Conservation (phyloP, 1,140 invertebrate genomes). For the Drosophila subobscura region DNA sequence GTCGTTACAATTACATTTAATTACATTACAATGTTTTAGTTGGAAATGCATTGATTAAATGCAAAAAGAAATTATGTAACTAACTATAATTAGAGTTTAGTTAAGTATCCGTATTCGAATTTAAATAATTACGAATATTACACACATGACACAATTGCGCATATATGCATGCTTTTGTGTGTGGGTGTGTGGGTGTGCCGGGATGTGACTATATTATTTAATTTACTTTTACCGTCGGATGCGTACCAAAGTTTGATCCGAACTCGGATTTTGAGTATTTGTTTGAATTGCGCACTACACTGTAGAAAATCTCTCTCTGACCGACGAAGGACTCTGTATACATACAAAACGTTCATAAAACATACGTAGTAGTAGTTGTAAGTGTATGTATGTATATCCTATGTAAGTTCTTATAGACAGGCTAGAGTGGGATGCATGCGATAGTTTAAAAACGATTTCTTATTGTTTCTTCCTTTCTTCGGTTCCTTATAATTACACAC, state of each 20-base stretch:
- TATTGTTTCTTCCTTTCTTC: constrained; percentile 7
- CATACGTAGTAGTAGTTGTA: constrained; percentile 10
- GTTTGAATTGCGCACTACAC: constrained; percentile 48
- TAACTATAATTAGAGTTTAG: constrained; percentile 67
- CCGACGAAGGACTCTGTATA: constrained; percentile 38
- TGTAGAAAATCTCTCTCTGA: constrained; percentile 64
- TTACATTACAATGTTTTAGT: constrained; percentile 70
- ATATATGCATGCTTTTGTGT: neutral
- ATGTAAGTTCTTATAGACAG: constrained; percentile 33
- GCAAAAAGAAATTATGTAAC: constrained; percentile 72
- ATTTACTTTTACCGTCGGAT: constrained; percentile 24
- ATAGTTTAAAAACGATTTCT: constrained; percentile 52
- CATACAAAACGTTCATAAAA: constrained; percentile 65
- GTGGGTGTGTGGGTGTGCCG: constrained; percentile 4
- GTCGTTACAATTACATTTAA: constrained; percentile 69
- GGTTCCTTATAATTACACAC: constrained; percentile 67
- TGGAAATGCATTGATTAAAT: constrained; percentile 80
- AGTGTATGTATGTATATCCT: constrained; percentile 8
- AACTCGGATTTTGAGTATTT: constrained; percentile 17
- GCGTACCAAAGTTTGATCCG: constrained; percentile 48
- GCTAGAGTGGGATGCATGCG: constrained; percentile 50
- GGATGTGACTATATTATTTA: constrained; percentile 32
- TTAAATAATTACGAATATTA: constrained; percentile 66
- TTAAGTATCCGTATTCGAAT: constrained; percentile 62
- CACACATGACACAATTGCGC: neutral